Percentiles rank a stretch among this genome's conserved stretches.
Evolutionary conservation across 2,888 invertebrate species (phyloP).

Genomic region (Hirtodrosophila duncani): DNA sequence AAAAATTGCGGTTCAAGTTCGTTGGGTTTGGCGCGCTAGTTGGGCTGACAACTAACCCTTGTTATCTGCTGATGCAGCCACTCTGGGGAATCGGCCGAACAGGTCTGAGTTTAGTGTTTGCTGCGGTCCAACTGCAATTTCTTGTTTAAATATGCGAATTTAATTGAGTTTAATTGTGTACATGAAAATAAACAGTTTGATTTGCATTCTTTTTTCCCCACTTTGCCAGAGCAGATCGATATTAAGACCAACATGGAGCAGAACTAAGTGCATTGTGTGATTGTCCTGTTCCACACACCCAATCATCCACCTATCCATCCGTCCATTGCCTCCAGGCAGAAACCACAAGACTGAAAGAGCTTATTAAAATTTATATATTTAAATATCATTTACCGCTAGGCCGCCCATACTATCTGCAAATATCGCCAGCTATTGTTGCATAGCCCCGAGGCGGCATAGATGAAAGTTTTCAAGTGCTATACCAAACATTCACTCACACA

Average conservation of each 20-base stretch:
- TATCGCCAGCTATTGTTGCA: constrained; percentile 27
- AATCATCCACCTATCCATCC: too few relatives aligned
- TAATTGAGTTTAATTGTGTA: constrained; percentile 71
- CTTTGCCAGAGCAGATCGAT: too few relatives aligned
- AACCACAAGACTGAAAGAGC: constrained; percentile 39
- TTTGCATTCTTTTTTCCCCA: constrained; percentile 34
- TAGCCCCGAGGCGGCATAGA: constrained; percentile 45
- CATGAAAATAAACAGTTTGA: constrained; percentile 38
- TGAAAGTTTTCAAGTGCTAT: constrained; percentile 57
- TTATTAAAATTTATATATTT: constrained; percentile 76
- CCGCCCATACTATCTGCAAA: constrained; percentile 22
- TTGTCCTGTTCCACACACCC: too few relatives aligned
- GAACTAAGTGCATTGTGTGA: too few relatives aligned
- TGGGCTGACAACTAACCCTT: too few relatives aligned
- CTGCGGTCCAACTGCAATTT: constrained; percentile 49
- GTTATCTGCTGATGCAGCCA: constrained; percentile 53
- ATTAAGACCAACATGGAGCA: too few relatives aligned
- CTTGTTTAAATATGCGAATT: constrained; percentile 64
- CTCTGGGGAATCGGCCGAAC: constrained; percentile 62
- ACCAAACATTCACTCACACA: constrained; percentile 14
- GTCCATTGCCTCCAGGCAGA: too few relatives aligned
- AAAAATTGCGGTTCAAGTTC: constrained; percentile 73
- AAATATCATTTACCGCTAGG: constrained; percentile 68
- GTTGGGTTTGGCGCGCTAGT: constrained; percentile 52
- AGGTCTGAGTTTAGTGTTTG: constrained; percentile 1